phyloP scores from a whole-genome alignment of 2,797 vertebrate species.

The Kryptolebias ocellatus region DNA sequence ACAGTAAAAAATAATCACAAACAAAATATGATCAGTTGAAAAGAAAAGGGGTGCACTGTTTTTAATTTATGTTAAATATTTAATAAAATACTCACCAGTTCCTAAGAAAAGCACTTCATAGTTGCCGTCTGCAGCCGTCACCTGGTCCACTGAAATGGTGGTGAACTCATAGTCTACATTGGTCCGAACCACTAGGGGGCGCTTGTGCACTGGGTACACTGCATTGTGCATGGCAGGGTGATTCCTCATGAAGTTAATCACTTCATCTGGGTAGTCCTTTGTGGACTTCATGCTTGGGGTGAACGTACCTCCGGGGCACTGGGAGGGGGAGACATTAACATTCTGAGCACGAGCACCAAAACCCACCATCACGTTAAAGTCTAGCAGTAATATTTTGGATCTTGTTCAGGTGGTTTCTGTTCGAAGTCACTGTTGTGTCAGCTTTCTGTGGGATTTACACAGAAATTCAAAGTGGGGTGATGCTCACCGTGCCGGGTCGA shows the following conservation, averaged over 20 bases:
- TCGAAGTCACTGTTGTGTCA: conserved; percentile 39
- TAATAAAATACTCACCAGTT: conserved; percentile 85
- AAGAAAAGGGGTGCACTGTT: no score
- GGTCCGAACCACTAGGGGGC: conserved; percentile 94
- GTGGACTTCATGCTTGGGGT: conserved; percentile 99
- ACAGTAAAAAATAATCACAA: conserved; percentile 7
- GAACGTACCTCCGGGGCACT: conserved; percentile 98
- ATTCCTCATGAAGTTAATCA: conserved; percentile 98
- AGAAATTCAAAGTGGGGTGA: conserved; percentile 17
- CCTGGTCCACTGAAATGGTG: conserved; percentile 96
- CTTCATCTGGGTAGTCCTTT: conserved; percentile 98
- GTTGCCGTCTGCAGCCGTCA: conserved; percentile 95
- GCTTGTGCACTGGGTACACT: conserved; percentile 94
- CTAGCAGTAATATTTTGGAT: conserved; percentile 9
- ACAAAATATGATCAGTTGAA: not conserved
- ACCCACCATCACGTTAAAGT: not conserved
- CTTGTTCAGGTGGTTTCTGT: conserved; percentile 41
- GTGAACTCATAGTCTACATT: conserved; percentile 96
- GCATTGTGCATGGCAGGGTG: conserved; percentile 98
- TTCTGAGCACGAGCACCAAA: not conserved
- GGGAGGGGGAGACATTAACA: conserved; percentile 30
- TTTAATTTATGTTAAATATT: no score
- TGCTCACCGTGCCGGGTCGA: conserved; percentile 93
- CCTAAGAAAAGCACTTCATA: conserved; percentile 99
- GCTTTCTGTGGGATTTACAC: conserved; percentile 21